Evolutionary conservation across 2,113 vertebrate genomes (phyloP), one percentile per base, ranked within the genome.

Genomic region (Helogale parvula): DNA sequence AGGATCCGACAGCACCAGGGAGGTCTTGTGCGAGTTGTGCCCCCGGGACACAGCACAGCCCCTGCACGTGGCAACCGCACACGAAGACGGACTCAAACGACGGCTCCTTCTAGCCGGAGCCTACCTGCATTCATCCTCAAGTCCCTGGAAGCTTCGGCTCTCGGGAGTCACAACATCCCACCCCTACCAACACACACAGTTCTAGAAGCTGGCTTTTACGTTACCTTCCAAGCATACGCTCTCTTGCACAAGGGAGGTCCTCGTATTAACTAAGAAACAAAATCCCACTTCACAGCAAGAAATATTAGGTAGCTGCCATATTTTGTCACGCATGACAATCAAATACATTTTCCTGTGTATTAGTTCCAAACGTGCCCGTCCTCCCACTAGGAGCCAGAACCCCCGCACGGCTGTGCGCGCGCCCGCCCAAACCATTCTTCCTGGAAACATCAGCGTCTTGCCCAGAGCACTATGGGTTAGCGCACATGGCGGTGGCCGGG

Each of bases 321-420:
- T n/a, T 29, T 52, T 17, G 38, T 16, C 38, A 31, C 31, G 35
- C 29, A 15, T 5, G 29, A 27, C 27, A 52, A 2, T 52, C 63
- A 27, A 45, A 14, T 1, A 1, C 27, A 29, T 5, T 14, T 12
- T 65, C 25, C 33, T n/a, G 21, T n/a, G 17, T 81, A 14, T 33
- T 47, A 33, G 33, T 33, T 17, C 41, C 10, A 15, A 47, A 60
- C 7, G 25, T 1, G 33, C 19, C 52, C 17, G 33, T 35, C 60
- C n/a, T 33, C 45, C 33, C n/a, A 41, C 14, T 0, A 14, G 71
- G 27, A 57, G 14, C 71, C 71, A 27, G 33, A 41, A n/a, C n/a
- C 13, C n/a, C 82, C 13, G 92, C 29, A 0, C 1, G 29, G 4
- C 14, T 12, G 47, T 0, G 23, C 0, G 76, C 2, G 7, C 16